Conservation (phyloP, 1,140 invertebrate species). For the Hesperophylax magnus region DNA sequence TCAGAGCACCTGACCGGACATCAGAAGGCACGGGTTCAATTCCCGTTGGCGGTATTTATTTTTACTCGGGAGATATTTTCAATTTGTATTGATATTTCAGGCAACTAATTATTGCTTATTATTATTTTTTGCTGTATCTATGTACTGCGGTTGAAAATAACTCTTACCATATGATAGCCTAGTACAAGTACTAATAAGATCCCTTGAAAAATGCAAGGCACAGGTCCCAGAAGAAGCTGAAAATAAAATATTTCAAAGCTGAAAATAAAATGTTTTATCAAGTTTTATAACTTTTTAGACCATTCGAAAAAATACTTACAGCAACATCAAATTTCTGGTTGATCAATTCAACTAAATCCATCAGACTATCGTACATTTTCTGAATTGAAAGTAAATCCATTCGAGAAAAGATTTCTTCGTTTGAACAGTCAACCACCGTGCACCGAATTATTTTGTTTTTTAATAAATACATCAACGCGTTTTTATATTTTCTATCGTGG, state of each 20-base stretch:
- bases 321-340: background rate
- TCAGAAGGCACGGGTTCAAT: too few relatives aligned
- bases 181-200: background rate
- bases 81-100: too few relatives aligned
- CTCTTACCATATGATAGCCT: background rate
- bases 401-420: background rate
- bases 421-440: background rate
- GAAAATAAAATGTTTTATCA: background rate
- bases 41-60: too few relatives aligned
- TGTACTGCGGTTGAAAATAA: too few relatives aligned
- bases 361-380: background rate
- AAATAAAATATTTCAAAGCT: background rate
- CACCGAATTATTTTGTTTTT: background rate
- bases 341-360: background rate
- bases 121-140: too few relatives aligned
- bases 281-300: background rate
- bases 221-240: background rate
- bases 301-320: background rate
- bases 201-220: background rate
- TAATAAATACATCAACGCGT: background rate
- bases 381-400: background rate
- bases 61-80: too few relatives aligned
- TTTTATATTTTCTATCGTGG: background rate
- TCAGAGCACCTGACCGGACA: too few relatives aligned
- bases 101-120: too few relatives aligned